These are phyloP conservation scores for Anthonomus grandis DNA, from an alignment of 1,140 invertebrate species.

Conservation along the genomic window DNA sequence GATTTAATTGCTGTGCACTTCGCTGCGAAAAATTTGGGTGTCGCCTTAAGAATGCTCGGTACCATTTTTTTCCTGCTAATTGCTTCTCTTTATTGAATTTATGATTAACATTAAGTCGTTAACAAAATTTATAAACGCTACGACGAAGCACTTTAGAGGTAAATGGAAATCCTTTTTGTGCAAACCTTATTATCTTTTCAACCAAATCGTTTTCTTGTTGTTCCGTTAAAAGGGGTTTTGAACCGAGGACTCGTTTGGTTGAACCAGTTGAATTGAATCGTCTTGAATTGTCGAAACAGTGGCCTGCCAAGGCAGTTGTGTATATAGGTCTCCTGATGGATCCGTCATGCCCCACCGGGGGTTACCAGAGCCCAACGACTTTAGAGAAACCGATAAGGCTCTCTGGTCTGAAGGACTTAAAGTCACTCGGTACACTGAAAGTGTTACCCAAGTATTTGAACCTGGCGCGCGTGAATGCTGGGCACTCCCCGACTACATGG, in stretches of 20 bases:
- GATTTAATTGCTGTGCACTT: slow-evolving; percentile 42
- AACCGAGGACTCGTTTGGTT: slow-evolving; percentile 10
- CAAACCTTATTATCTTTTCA: slow-evolving; percentile 9
- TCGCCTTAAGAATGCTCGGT: slow-evolving; percentile 31
- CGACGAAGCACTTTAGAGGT: slow-evolving; percentile 14
- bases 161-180: slow-evolving; percentile 10
- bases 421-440: no score
- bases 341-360: no score
- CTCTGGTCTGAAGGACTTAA: no score
- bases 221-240: slow-evolving; percentile 11
- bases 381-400: no score
- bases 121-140: slow-evolving; percentile 23
- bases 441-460: no score
- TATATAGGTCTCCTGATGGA: no score
- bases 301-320: no score
- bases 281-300: no score
- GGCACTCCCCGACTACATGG: no score
- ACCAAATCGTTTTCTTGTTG: slow-evolving; percentile 19
- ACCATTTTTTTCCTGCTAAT: slow-evolving; percentile 15
- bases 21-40: slow-evolving; percentile 29
- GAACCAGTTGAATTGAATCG: no score
- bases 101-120: slow-evolving; percentile 11
- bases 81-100: slow-evolving; percentile 18
- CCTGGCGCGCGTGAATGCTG: no score
- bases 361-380: no score